Evolutionary conservation across 2,888 invertebrate genomes (phyloP).

Genomic region (Meiosimyza decipiens): DNA sequence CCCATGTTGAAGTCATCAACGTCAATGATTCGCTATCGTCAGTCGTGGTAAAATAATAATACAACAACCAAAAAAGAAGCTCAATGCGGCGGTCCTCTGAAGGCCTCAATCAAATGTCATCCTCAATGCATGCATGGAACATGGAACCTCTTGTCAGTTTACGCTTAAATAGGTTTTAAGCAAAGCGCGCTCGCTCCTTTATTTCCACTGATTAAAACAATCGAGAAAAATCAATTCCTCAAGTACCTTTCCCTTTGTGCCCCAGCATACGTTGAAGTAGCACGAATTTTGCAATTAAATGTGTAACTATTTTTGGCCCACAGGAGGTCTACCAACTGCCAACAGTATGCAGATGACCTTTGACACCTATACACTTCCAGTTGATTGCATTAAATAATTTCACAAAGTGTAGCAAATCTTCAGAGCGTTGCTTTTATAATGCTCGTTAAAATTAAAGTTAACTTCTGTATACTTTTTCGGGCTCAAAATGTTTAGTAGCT

Average conservation of each 20-base stretch:
- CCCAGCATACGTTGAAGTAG: too few species aligned
- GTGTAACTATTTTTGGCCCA: too few species aligned
- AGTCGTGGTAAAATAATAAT: constrained; percentile 16
- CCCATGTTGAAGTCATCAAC: constrained; percentile 38
- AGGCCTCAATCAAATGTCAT: too few species aligned
- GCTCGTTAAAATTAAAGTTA: too few species aligned
- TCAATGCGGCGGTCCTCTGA: constrained; percentile 50
- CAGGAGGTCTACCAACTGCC: too few species aligned
- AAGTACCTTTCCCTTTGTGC: too few species aligned
- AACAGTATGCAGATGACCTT: constrained; percentile 49
- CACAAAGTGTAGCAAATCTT: not conserved
- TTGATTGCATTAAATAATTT: constrained; percentile 11
- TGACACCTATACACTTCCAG: constrained; percentile 41
- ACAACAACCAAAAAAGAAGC: constrained; percentile 9
- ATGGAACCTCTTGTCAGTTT: constrained; percentile 22
- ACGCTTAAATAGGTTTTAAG: constrained; percentile 35
- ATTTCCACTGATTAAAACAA: not conserved
- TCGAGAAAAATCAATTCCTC: too few species aligned
- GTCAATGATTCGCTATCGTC: constrained; percentile 38
- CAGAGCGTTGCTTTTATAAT: too few species aligned
- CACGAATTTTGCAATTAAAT: too few species aligned
- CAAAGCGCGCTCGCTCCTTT: not conserved
- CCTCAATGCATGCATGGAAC: constrained; percentile 45
- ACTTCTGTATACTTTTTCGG: too few species aligned
- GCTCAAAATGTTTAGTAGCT: too few species aligned